Percentiles rank a stretch among this genome's conserved stretches.
Conservation (phyloP, 1,140 invertebrate species). For the Aphaenogaster rudis region DNA sequence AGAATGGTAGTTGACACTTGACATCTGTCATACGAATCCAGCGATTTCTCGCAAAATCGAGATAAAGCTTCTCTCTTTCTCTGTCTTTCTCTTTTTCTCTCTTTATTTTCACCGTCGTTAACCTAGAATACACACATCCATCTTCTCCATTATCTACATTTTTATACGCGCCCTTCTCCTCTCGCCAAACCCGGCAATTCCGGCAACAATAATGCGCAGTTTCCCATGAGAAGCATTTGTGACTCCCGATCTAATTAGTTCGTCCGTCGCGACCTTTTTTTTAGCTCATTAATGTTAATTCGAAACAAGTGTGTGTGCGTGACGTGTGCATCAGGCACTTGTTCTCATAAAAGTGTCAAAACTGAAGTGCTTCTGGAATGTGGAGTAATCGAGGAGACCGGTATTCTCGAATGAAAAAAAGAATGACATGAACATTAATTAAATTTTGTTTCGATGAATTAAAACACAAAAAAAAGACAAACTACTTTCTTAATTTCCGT, state of each 20-base stretch:
- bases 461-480: background rate
- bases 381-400: background rate
- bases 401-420: background rate
- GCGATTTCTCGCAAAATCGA: conserved; percentile 39
- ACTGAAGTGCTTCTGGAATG: conserved; percentile 1
- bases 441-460: background rate
- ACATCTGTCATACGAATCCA: conserved; percentile 35
- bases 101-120: conserved; percentile 66
- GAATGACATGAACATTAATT: background rate
- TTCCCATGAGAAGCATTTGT: conserved; percentile 52
- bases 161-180: conserved; percentile 6
- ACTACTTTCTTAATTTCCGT: background rate
- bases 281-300: conserved; percentile 47
- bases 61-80: conserved; percentile 1
- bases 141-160: conserved; percentile 55
- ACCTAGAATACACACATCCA: conserved; percentile 58
- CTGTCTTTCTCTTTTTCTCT: background rate
- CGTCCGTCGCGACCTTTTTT: conserved; percentile 34
- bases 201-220: conserved; percentile 50
- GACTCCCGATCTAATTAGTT: conserved; percentile 58
- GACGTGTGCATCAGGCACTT: background rate
- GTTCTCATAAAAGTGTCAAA: conserved; percentile 6
- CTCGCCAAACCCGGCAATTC: conserved; percentile 26
- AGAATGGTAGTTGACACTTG: conserved; percentile 19
- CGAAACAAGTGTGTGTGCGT: background rate